These are phyloP conservation scores for Zaprionus davidi DNA, from an alignment of 1,140 invertebrate genomes.

Conservation along the genomic window DNA sequence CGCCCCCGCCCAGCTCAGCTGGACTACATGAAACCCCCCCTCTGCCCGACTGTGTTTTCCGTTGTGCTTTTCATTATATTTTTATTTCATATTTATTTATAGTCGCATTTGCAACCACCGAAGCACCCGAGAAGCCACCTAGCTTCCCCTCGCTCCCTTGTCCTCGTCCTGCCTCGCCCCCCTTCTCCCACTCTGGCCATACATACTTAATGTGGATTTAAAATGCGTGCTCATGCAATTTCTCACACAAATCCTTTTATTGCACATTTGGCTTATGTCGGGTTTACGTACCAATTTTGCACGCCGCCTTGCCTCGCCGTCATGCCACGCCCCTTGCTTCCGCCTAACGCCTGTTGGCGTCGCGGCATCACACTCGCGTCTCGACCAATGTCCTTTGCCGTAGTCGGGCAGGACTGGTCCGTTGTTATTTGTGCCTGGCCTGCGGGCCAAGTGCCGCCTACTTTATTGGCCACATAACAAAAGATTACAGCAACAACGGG, in stretches of 20 bases:
- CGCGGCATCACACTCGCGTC: conserved; percentile 37
- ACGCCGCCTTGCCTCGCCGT: conserved; percentile 31
- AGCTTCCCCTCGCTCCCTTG: not conserved
- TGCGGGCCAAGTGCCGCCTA: conserved; percentile 62
- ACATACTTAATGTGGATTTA: conserved; percentile 77
- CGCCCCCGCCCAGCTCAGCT: conserved; percentile 12
- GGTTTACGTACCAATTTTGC: conserved; percentile 70
- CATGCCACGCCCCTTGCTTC: not conserved
- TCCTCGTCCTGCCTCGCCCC: not conserved
- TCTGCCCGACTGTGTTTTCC: not conserved
- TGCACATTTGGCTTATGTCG: conserved; percentile 77
- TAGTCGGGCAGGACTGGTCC: not conserved
- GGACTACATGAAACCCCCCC: not conserved
- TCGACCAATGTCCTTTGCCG: conserved; percentile 41
- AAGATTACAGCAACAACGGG: conserved; percentile 65
- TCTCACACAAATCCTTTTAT: conserved; percentile 81
- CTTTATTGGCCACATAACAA: conserved; percentile 81
- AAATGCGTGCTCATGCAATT: conserved; percentile 79
- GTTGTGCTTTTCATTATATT: conserved; percentile 45
- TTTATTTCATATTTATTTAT: conserved; percentile 69
- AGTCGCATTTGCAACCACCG: conserved; percentile 14
- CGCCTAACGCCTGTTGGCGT: not conserved
- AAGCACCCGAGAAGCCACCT: conserved; percentile 1
- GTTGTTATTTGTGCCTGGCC: conserved; percentile 36
- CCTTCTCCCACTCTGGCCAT: conserved; percentile 44